Base-by-base conservation (phyloP, 2,113 vertebrate species). In the Seriola aureovittata region DNA sequence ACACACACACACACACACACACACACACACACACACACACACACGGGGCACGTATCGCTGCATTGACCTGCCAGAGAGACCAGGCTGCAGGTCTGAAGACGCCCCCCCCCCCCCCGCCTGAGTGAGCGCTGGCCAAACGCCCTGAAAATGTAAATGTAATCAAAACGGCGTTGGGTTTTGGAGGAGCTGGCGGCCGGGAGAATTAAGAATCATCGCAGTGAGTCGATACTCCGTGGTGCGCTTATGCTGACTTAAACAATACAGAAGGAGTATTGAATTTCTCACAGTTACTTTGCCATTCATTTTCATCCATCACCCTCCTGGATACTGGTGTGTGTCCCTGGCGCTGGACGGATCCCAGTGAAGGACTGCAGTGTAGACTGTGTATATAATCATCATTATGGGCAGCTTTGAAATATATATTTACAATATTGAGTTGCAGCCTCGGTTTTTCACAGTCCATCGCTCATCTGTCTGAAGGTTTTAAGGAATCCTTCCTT, bases 221-320 rank as follows among this genome's bases (percentile, higher is more conserved):
- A 36, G 84, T 85, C 80, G 12, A 85, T 89, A 3, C 29, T 14
- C 17, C 0, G 23, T 8, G 34, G 54, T 1, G 25, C 4, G 73
- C 21, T 76, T 78, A 21, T 82, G 90, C 88, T 72, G 88, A 89
- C 85, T 75, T 13, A 32, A 65, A 84, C 72, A 54, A 78, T 12
- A 81, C 52, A 36, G 76, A 19, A 44, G 50, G 0, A 0, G 58
- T 74, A 80, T 72, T 57, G 74, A 10, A 71, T 90, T 87, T 50
- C 77, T 71, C 55, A 46, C 62, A 13, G 48, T 75, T 78, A 74
- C 83, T 89, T 77, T 81, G 78, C 44, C 59, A 2, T 85, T 81
- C 19, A 71, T 64, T 62, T 72, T 46, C 81, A 85, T 62, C 83
- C 73, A 69, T 85, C 80, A 74, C 4, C 57, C 11, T 29, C 2